These are phyloP conservation scores for Coluber constrictor DNA, from an alignment of 2,797 vertebrate species.

Conservation along the genomic window DNA sequence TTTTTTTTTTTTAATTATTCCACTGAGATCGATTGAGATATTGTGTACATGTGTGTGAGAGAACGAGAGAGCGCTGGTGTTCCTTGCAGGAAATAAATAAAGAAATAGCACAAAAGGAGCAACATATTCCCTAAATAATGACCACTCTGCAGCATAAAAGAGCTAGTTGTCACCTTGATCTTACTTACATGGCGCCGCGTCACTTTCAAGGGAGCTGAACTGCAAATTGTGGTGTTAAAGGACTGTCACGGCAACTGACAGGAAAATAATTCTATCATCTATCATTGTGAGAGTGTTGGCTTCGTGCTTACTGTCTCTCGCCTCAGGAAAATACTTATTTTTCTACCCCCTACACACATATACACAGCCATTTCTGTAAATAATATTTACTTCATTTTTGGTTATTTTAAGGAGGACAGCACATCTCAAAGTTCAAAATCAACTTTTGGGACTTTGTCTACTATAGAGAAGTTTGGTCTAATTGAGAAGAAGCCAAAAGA, in stretches of 20 bases:
- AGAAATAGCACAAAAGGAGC: not conserved
- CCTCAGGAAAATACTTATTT: conserved; percentile 20
- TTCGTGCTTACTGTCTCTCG: conserved; percentile 18
- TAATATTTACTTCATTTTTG: conserved; percentile 46
- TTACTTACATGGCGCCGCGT: conserved; percentile 36
- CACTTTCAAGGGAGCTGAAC: conserved; percentile 43
- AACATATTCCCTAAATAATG: not conserved
- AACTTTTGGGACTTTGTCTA: not conserved
- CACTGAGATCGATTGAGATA: not conserved
- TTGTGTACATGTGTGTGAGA: not conserved
- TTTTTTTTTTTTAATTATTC: not conserved
- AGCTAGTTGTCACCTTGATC: conserved; percentile 25
- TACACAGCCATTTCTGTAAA: not conserved
- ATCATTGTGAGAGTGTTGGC: conserved; percentile 34
- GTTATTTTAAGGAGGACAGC: conserved; percentile 32
- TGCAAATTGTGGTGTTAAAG: conserved; percentile 54
- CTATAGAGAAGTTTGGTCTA: not conserved
- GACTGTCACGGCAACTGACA: conserved; percentile 54
- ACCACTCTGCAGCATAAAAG: conserved; percentile 40
- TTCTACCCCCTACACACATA: not conserved
- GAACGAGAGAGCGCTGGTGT: not conserved
- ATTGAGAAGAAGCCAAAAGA: not conserved
- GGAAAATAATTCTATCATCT: conserved; percentile 50
- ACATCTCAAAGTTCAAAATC: not conserved
- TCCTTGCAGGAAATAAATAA: conserved; percentile 24